phyloP scores from a whole-genome alignment of 2,797 vertebrate species.

The Amazona ochrocephala region DNA sequence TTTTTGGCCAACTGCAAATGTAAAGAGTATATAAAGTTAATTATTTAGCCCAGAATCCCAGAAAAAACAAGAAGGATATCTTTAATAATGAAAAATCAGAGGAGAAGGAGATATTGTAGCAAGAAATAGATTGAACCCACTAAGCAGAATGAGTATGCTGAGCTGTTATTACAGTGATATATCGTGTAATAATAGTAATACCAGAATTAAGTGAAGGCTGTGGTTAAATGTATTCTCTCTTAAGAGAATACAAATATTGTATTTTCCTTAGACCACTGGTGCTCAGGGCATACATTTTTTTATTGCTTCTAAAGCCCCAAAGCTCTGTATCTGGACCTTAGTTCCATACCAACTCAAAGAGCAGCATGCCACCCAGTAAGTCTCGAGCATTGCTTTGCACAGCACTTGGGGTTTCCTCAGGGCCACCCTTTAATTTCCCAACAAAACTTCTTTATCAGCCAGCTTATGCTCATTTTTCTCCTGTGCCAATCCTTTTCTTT shows the following conservation, averaged over 20 bases:
- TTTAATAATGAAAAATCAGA: conserved; percentile 49
- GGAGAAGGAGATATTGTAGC: conserved; percentile 15
- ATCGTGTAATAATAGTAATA: neutral
- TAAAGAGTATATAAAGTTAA: neutral
- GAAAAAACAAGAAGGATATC: conserved; percentile 23
- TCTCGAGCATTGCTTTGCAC: neutral
- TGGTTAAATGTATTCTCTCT: neutral
- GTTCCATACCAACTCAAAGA: neutral
- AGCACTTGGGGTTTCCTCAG: neutral
- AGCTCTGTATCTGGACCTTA: neutral
- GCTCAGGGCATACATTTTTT: neutral
- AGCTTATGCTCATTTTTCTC: neutral
- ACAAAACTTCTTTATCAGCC: neutral
- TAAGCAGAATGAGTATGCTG: neutral
- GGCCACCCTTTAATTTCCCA: neutral
- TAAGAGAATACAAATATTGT: neutral
- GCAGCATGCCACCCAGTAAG: neutral
- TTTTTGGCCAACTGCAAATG: neutral
- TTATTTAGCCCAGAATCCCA: neutral
- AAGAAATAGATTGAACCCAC: conserved; percentile 10
- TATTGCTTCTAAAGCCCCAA: neutral
- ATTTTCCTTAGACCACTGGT: neutral
- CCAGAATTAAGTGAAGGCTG: neutral
- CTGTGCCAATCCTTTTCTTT: neutral
- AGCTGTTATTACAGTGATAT: neutral